Evolutionary conservation across 2,797 vertebrate species (phyloP).

Genomic region (Lophura swinhoii): DNA sequence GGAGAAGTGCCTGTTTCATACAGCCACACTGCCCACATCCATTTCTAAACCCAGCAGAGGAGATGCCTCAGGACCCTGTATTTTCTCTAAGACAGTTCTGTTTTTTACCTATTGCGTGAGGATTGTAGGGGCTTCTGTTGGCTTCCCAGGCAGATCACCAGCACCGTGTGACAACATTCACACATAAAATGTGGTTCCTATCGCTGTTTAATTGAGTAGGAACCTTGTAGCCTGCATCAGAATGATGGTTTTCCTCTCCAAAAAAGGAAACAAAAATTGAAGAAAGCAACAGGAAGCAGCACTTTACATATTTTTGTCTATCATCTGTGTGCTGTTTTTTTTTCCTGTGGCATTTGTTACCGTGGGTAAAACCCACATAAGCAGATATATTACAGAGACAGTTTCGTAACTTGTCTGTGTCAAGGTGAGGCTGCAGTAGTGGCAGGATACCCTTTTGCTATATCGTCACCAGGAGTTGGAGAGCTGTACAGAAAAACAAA

Average conservation of each 20-base stretch:
- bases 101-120: rapidly evolving
- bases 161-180: not conserved
- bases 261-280: not conserved
- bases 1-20: not conserved
- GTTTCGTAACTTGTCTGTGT: not conserved
- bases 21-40: not conserved
- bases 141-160: not conserved
- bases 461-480: not conserved
- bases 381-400: not conserved
- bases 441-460: not conserved
- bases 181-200: not conserved
- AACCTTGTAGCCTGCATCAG: not conserved
- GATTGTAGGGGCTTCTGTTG: not conserved
- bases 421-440: not conserved
- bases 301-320: not conserved
- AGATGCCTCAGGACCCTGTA: not conserved
- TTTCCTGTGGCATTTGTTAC: not conserved
- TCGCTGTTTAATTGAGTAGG: not conserved
- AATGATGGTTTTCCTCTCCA: not conserved
- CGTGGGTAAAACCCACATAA: not conserved
- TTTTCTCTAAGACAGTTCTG: not conserved
- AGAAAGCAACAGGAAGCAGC: not conserved
- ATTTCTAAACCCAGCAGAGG: not conserved
- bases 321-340: not conserved
- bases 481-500: not conserved